Evolutionary conservation across 1,140 invertebrate species (phyloP).

Genomic region (Panagrolaimus sp.): DNA sequence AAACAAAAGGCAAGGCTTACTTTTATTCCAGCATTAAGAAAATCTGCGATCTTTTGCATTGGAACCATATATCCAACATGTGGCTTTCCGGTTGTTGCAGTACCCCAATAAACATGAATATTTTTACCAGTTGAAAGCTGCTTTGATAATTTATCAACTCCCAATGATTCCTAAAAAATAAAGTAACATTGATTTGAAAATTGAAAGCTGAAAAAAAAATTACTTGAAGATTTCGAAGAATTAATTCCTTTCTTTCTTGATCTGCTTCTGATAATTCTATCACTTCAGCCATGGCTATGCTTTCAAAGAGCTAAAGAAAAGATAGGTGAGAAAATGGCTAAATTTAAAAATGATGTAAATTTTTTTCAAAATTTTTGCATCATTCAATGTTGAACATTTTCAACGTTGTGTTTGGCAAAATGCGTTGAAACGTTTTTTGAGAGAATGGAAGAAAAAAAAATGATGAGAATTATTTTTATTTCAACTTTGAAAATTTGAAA

Average conservation of each 20-base stretch:
- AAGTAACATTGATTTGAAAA: not conserved
- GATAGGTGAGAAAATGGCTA: not conserved
- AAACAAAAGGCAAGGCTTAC: conserved; percentile 61
- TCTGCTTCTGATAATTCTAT: conserved; percentile 29
- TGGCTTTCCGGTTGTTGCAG: conserved; percentile 93
- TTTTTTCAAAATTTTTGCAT: no score
- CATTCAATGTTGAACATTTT: not conserved
- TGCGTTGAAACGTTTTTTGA: not conserved
- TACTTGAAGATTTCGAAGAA: conserved; percentile 51
- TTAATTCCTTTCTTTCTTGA: conserved; percentile 32
- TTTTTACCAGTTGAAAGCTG: conserved; percentile 76
- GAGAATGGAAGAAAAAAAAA: not conserved
- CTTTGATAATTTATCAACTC: conserved; percentile 79
- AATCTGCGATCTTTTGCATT: conserved; percentile 97
- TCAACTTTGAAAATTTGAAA: not conserved
- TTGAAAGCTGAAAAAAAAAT: conserved; percentile 17
- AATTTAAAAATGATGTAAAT: not conserved
- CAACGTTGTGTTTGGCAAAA: not conserved
- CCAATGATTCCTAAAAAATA: conserved; percentile 80
- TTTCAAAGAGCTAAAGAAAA: conserved; percentile 8
- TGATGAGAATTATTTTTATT: conserved; percentile 3
- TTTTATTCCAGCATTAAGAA: conserved; percentile 86
- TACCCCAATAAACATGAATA: conserved; percentile 97
- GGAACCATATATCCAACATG: conserved; percentile 99
- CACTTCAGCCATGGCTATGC: conserved; percentile 11